A percentile compares a stretch with the other conserved stretches of the same genome.
Conservation (phyloP, 2,113 vertebrate species). For the Entomyzon cyanotis region DNA sequence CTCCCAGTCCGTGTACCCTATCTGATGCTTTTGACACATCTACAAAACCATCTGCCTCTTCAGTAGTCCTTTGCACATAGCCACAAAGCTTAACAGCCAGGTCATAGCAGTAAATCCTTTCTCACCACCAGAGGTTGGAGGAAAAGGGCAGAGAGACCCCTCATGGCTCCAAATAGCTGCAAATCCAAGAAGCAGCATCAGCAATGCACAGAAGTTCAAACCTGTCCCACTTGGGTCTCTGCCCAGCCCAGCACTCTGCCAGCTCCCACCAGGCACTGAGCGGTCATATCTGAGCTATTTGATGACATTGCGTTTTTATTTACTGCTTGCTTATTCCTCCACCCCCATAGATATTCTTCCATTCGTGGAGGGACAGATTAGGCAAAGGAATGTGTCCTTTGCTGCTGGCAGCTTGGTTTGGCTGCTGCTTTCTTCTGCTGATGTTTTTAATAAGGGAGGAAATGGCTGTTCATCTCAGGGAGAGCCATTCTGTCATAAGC, state of each 20-base stretch:
- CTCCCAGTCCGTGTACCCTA: not conserved
- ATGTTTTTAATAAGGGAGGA: constrained; percentile 59
- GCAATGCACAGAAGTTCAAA: not conserved
- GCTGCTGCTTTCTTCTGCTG: constrained; percentile 34
- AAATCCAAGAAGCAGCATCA: not conserved
- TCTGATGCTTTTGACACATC: not conserved
- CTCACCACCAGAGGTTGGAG: not conserved
- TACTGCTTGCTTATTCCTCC: constrained; percentile 41
- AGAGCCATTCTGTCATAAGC: constrained; percentile 43
- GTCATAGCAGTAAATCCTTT: not conserved
- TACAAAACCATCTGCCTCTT: not conserved
- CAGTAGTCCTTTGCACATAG: not conserved
- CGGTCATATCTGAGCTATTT: not conserved
- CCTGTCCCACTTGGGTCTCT: constrained; percentile 41
- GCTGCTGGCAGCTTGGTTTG: constrained; percentile 40
- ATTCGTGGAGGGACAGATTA: constrained; percentile 52
- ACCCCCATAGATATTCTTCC: not conserved
- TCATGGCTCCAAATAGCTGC: rapidly evolving
- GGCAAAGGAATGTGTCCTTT: constrained; percentile 44
- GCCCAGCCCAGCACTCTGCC: constrained; percentile 19
- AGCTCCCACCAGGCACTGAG: not conserved
- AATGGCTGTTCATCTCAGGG: constrained; percentile 32
- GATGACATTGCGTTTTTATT: constrained; percentile 24
- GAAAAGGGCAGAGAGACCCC: not conserved
- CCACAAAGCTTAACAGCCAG: not conserved